A percentile compares a stretch with the other conserved stretches of the same genome.
These are phyloP conservation scores for Melolontha melolontha DNA, from an alignment of 2,888 invertebrate species.

Conservation along the genomic window DNA sequence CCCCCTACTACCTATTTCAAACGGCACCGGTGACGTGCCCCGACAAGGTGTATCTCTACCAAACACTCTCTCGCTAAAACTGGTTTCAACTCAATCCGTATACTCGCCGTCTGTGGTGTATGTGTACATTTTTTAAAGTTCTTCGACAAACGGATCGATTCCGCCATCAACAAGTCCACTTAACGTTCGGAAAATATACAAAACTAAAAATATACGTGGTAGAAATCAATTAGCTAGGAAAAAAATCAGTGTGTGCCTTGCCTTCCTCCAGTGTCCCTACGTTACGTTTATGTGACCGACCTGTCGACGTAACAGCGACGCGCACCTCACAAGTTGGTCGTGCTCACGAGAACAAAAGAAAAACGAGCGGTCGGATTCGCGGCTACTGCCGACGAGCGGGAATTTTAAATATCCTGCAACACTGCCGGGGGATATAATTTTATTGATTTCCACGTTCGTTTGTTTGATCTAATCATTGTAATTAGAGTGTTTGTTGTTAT, in stretches of 20 bases:
- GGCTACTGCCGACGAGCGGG: slow-evolving; percentile 15
- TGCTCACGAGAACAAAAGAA: slow-evolving; percentile 22
- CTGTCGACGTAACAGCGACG: slow-evolving; percentile 15
- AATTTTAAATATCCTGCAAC: slow-evolving; percentile 13
- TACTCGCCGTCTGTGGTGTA: slow-evolving; percentile 22
- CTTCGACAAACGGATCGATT: slow-evolving; percentile 20
- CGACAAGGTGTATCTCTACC: slow-evolving; percentile 46
- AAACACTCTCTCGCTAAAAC: slow-evolving; percentile 34
- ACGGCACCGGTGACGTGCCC: slow-evolving; percentile 50
- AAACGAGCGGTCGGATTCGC: slow-evolving; percentile 14
- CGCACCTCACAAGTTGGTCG: too few relatives aligned
- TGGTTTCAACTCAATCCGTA: slow-evolving; percentile 37
- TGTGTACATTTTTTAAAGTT: slow-evolving; percentile 36
- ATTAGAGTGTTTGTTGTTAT: slow-evolving; percentile 7
- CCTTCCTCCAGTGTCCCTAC: neutral
- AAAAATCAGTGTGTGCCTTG: neutral
- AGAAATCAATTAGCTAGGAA: neutral
- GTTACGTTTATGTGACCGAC: slow-evolving; percentile 2
- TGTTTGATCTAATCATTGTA: slow-evolving; percentile 29
- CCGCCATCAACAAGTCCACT: slow-evolving; percentile 13
- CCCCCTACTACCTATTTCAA: slow-evolving; percentile 41
- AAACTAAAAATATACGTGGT: slow-evolving; percentile 13
- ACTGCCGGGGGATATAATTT: slow-evolving; percentile 14
- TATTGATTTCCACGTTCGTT: slow-evolving; percentile 35
- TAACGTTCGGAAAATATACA: slow-evolving; percentile 5